Conservation (phyloP, 2,113 vertebrate species). For the Mesitornis unicolor region DNA sequence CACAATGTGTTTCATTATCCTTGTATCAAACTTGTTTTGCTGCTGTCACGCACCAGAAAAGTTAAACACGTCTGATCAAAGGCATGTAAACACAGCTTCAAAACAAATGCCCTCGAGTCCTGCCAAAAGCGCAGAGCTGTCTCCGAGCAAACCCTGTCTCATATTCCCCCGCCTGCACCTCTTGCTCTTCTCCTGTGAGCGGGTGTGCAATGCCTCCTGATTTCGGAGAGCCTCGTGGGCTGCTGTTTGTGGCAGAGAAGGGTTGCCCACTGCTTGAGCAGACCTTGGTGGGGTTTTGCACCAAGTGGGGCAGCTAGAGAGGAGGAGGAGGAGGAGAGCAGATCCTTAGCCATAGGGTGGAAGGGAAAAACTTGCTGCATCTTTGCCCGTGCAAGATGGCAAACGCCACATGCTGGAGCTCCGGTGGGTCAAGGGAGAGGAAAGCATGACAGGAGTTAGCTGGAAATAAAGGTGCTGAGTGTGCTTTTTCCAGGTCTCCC, state of each 20-base stretch:
- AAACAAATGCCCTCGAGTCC: slow-evolving; percentile 63
- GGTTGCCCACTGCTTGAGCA: not conserved
- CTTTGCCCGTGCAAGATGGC: not conserved
- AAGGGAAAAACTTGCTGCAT: not conserved
- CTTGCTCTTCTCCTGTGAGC: not conserved
- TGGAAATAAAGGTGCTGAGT: not conserved
- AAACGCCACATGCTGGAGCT: not conserved
- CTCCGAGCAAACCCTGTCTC: not conserved
- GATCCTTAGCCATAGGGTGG: accelerated
- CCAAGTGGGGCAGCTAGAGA: not conserved
- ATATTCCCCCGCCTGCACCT: slow-evolving; percentile 28
- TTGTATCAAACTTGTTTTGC: slow-evolving; percentile 69
- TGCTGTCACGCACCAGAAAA: slow-evolving; percentile 65
- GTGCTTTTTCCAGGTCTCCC: not conserved
- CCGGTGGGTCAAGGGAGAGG: accelerated
- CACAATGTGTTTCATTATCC: slow-evolving; percentile 66
- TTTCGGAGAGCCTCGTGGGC: not conserved
- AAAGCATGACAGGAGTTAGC: not conserved
- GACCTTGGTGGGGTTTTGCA: not conserved
- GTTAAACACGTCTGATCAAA: slow-evolving; percentile 72
- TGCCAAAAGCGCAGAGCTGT: slow-evolving; percentile 62
- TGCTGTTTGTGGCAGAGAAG: not conserved
- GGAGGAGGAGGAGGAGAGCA: not conserved
- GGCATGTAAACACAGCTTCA: slow-evolving; percentile 68
- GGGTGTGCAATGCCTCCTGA: not conserved